Evolutionary conservation across 1,140 invertebrate species (phyloP).

Genomic region (Trypoxylus dichotomus): DNA sequence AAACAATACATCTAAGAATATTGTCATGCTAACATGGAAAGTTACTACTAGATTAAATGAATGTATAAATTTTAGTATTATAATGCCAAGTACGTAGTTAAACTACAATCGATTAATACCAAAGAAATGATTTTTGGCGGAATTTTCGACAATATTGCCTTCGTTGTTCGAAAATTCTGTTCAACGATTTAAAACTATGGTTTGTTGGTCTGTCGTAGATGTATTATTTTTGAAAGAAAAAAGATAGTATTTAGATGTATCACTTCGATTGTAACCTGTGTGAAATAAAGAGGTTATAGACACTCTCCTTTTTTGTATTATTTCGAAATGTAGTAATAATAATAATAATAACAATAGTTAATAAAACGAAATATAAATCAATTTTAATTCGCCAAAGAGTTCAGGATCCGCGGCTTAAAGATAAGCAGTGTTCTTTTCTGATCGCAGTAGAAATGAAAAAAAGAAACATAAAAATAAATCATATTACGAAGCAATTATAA

Average conservation of each 20-base stretch:
- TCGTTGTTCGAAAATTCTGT: constrained; percentile 28
- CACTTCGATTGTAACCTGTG: constrained; percentile 5
- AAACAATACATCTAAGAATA: background rate
- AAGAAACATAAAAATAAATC: too few relatives aligned
- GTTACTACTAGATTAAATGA: background rate
- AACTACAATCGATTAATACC: background rate
- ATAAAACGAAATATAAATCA: too few relatives aligned
- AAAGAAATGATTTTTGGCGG: background rate
- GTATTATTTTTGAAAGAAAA: constrained; percentile 24
- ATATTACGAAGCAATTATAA: too few relatives aligned
- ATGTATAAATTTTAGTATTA: background rate
- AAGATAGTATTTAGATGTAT: background rate
- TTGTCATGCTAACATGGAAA: background rate
- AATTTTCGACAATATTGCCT: constrained; percentile 28
- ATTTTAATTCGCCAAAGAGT: too few relatives aligned
- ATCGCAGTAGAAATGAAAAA: too few relatives aligned
- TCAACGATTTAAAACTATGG: background rate
- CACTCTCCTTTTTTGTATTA: background rate
- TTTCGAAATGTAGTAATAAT: background rate
- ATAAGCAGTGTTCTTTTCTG: too few relatives aligned
- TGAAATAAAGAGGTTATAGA: constrained; percentile 5
- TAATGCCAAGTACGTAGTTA: background rate
- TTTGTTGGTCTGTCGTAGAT: background rate
- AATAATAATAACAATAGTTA: too few relatives aligned
- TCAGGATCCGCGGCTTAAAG: too few relatives aligned